Conservation (phyloP, 1,140 invertebrate species). For the Lepidurus packardi region DNA sequence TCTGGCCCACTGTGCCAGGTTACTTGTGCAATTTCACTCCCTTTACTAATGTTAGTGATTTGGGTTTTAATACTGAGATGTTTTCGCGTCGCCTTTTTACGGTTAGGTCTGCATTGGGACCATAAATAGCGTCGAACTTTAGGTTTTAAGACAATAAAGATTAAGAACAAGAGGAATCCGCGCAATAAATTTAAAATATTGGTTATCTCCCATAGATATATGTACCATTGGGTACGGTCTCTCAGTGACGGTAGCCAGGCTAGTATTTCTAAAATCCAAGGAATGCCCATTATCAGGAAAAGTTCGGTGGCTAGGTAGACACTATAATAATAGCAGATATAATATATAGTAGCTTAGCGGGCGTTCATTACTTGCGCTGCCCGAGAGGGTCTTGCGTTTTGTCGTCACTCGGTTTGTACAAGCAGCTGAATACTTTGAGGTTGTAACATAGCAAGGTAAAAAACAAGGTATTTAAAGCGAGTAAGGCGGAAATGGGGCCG, state of each 20-base stretch:
- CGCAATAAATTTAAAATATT: slow-evolving; percentile 9
- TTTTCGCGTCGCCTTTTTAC: background rate
- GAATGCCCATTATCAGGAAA: slow-evolving; percentile 27
- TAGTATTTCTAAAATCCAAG: slow-evolving; percentile 23
- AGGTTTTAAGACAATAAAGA: slow-evolving; percentile 20
- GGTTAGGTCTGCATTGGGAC: background rate
- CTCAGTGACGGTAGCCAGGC: slow-evolving; percentile 19
- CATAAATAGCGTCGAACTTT: slow-evolving; percentile 24
- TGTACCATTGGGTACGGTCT: background rate
- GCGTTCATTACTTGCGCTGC: background rate
- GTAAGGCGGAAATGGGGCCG: slow-evolving; percentile 11
- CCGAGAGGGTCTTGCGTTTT: slow-evolving; percentile 19
- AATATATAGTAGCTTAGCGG: background rate
- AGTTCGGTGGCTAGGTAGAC: slow-evolving; percentile 20
- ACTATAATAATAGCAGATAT: background rate
- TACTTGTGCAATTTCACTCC: background rate
- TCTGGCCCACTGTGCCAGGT: background rate
- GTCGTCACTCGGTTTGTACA: background rate
- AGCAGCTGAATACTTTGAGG: slow-evolving; percentile 11
- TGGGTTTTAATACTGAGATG: slow-evolving; percentile 7
- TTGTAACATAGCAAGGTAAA: slow-evolving; percentile 23
- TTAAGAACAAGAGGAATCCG: slow-evolving; percentile 23
- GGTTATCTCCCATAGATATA: background rate
- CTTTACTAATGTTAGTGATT: background rate
- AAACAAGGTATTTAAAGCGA: slow-evolving; percentile 23